These are phyloP conservation scores for Rosalia funebris DNA, from an alignment of 2,888 invertebrate species.

Conservation along the genomic window DNA sequence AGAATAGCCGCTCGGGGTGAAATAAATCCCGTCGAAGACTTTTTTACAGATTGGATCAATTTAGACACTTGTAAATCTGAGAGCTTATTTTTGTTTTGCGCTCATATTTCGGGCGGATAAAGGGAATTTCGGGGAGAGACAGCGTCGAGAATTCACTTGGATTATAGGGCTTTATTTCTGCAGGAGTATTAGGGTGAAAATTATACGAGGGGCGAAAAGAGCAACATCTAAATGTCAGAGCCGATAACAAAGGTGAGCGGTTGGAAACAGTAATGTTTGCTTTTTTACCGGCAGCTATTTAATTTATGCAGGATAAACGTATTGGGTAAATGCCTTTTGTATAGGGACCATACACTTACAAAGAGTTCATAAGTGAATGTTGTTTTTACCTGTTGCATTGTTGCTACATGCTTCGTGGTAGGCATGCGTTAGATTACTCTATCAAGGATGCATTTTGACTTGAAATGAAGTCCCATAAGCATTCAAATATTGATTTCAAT, in stretches of 20 bases:
- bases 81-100: no score
- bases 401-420: no score
- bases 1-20: background rate
- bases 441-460: no score
- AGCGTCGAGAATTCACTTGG: slow-evolving; percentile 14
- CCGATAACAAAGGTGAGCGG: slow-evolving; percentile 54
- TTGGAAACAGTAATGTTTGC: slow-evolving; percentile 40
- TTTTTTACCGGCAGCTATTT: slow-evolving; percentile 29
- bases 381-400: background rate
- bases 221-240: slow-evolving; percentile 55
- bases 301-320: slow-evolving; percentile 25
- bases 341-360: background rate
- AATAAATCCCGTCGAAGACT: background rate
- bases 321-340: slow-evolving; percentile 4
- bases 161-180: slow-evolving; percentile 43
- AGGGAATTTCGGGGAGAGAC: background rate
- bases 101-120: no score
- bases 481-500: no score
- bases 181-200: slow-evolving; percentile 56
- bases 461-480: no score
- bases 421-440: no score
- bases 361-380: background rate
- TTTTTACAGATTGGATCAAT: slow-evolving; percentile 10
- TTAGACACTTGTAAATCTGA: no score
- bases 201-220: slow-evolving; percentile 54